Evolutionary conservation across 1,140 invertebrate genomes (phyloP).

Genomic region (Cardiocondyla obscurior): DNA sequence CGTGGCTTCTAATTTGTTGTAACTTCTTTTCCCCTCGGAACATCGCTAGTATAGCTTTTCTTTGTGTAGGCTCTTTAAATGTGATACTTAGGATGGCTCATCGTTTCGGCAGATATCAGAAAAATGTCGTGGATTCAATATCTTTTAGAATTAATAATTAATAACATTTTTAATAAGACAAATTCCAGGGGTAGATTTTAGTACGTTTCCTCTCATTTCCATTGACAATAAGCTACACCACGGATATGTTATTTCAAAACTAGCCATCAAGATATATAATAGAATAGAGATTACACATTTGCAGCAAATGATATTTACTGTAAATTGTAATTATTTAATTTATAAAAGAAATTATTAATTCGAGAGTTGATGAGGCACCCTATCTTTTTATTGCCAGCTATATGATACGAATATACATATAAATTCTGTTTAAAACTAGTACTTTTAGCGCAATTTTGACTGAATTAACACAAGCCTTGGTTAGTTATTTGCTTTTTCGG

Average conservation of each 20-base stretch:
- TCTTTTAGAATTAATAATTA: neutral
- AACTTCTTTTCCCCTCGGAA: neutral
- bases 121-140: neutral
- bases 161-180: neutral
- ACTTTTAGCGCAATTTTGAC: neutral
- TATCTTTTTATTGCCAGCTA: neutral
- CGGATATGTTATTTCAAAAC: neutral
- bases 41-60: neutral
- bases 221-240: neutral
- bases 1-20: neutral
- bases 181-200: neutral
- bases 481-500: neutral
- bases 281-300: neutral
- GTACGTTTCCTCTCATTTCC: neutral
- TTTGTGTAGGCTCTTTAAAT: neutral
- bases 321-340: neutral
- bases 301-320: neutral
- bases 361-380: conserved; percentile 1
- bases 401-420: neutral
- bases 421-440: conserved; percentile 2
- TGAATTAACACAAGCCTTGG: neutral
- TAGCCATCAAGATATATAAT: neutral
- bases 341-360: neutral
- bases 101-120: too few relatives aligned
- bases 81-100: neutral